These are phyloP conservation scores for Euura lappo DNA, from an alignment of 1,140 invertebrate genomes.

Conservation along the genomic window DNA sequence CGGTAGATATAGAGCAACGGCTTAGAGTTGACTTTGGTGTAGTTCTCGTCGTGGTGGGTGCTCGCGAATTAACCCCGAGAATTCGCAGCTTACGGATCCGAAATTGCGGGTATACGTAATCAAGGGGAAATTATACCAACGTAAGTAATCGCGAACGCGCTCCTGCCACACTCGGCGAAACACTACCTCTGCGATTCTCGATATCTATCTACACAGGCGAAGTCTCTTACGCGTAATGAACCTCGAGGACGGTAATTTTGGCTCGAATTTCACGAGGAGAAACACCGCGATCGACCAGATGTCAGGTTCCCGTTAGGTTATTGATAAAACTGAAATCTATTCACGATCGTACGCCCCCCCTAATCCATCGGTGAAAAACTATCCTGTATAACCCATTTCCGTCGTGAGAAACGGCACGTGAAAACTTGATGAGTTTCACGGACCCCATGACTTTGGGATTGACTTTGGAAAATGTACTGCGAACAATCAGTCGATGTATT, in stretches of 20 bases:
- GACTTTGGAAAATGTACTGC: background rate
- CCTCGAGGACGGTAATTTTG: background rate
- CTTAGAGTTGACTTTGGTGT: no score
- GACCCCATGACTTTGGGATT: background rate
- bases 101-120: no score
- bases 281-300: slow-evolving; percentile 12
- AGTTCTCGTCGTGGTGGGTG: no score
- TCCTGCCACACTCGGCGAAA: background rate
- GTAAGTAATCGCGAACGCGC: background rate
- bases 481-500: background rate
- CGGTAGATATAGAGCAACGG: no score
- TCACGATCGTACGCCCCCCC: slow-evolving; percentile 2
- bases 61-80: no score
- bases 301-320: slow-evolving; percentile 22
- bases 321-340: slow-evolving; percentile 23
- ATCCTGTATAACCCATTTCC: background rate
- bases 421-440: slow-evolving; percentile 5
- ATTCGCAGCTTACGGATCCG: no score
- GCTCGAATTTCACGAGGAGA: background rate
- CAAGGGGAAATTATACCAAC: background rate
- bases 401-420: slow-evolving; percentile 15
- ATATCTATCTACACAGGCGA: background rate
- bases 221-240: background rate
- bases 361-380: background rate
- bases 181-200: background rate